Base-by-base conservation (phyloP, 2,888 invertebrate genomes). In the Troides aeacus region DNA sequence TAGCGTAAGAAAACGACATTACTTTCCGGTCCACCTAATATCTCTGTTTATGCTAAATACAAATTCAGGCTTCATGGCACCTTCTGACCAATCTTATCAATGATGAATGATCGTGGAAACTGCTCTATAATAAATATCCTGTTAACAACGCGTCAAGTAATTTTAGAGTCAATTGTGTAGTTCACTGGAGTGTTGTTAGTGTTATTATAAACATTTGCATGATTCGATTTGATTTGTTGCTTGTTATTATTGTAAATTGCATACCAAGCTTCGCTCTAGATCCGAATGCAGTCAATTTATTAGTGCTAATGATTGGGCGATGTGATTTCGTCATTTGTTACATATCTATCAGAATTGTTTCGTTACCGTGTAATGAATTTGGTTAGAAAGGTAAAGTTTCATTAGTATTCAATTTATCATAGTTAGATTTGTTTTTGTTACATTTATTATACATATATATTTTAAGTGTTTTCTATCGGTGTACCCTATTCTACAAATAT, bases 191-290 rank as follows among this genome's bases (percentile, higher is more conserved):
- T 21, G 24, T 59, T 46, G 59, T 59, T 59, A 65, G 12, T n/a
- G 58, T 58, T 65, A 59, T 66, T 59, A 64, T 58, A 46, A 42
- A 59, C 39, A 58, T 65, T 65, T 65, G 64, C 64, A 65, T 65
- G 64, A 65, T 58, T 59, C 23, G 46, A 65, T 65, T 58, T 58
- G 23, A 64, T 42, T 57, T 58, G 58, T 23, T 17, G 42, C 56
- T 24, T 65, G 23, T n/a, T 12, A 46, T 59, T 65, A 59, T 10
- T 23, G 46, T 46, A 59, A 65, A 65, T 58, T 42, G 15, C 10
- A 12, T 18, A 59, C 21, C n/a, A 8, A 59, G 39, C 30, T 46
- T 30, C 46, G 18, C n/a, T 59, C 18, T 58, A 24, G 17, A 42
- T 46, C 8, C 46, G 24, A 59, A 57, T 59, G 58, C 58, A 17